A percentile compares a stretch with the other conserved stretches of the same genome.
These are phyloP conservation scores for Diglossa cyanea DNA, from an alignment of 2,797 vertebrate genomes.

Conservation along the genomic window DNA sequence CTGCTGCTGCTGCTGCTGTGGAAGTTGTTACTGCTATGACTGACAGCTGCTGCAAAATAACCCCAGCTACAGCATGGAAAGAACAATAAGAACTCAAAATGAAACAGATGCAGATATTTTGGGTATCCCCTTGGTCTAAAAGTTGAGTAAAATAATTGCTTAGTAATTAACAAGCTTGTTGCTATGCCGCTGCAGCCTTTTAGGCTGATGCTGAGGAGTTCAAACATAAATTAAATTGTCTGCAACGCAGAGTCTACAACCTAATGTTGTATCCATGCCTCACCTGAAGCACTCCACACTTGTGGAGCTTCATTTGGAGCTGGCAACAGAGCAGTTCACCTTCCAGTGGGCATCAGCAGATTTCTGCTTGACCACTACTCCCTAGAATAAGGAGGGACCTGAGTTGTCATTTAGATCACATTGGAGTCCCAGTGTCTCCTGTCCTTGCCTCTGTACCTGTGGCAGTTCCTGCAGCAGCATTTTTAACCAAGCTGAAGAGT, in stretches of 20 bases:
- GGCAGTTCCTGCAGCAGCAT: not conserved
- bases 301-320: not conserved
- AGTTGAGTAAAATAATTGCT: conserved; percentile 41
- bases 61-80: conserved; percentile 7
- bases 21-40: conserved; percentile 52
- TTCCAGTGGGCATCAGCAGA: not conserved
- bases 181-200: conserved; percentile 27
- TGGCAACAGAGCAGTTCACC: not conserved
- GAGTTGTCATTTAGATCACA: accelerated
- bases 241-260: not conserved
- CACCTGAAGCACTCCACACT: not conserved
- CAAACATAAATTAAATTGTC: not conserved
- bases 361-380: not conserved
- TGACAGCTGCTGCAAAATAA: conserved; percentile 61
- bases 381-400: not conserved
- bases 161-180: conserved; percentile 54
- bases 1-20: conserved; percentile 1
- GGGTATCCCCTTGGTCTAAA: conserved; percentile 31
- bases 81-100: conserved; percentile 50
- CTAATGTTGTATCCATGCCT: not conserved
- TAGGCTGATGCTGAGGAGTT: conserved; percentile 8
- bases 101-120: conserved; percentile 22
- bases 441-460: not conserved
- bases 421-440: not conserved
- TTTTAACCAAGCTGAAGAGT: not conserved